These are phyloP conservation scores for Mellivora capensis DNA, from an alignment of 2,113 vertebrate species.

Conservation along the genomic window DNA sequence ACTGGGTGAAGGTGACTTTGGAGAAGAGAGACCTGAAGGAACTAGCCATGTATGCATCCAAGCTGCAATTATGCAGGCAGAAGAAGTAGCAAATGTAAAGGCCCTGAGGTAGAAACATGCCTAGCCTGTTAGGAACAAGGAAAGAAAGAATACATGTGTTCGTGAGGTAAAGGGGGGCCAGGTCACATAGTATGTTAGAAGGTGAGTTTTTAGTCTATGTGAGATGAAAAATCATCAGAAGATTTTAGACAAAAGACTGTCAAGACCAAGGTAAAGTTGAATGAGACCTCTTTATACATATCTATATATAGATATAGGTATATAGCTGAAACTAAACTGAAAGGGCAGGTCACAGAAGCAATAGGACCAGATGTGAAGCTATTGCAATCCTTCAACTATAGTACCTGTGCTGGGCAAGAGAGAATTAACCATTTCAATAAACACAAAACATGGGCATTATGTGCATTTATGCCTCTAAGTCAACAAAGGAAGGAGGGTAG, in stretches of 20 bases:
- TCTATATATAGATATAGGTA: too few species aligned
- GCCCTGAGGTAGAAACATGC: not conserved
- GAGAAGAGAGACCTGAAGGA: not conserved
- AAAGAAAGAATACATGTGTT: not conserved
- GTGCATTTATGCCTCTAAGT: not conserved
- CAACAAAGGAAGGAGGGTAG: not conserved
- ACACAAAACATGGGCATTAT: not conserved
- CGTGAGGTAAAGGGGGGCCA: rapidly evolving
- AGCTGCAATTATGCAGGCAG: not conserved
- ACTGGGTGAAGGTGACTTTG: not conserved
- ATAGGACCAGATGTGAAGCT: not conserved
- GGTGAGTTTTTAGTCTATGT: not conserved
- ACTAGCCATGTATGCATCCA: not conserved
- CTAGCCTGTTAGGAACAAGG: not conserved
- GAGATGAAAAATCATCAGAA: not conserved
- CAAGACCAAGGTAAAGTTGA: not conserved
- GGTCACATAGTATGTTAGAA: not conserved
- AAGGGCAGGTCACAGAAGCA: not conserved
- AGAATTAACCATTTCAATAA: not conserved
- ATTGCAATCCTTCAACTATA: not conserved
- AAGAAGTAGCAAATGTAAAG: not conserved
- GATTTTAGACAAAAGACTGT: not conserved
- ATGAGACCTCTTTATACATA: not conserved
- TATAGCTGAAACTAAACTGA: not conserved
- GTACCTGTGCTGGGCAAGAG: not conserved